These are phyloP conservation scores for Cheiracanthium punctorium DNA, from an alignment of 2,888 invertebrate genomes.

Conservation along the genomic window DNA sequence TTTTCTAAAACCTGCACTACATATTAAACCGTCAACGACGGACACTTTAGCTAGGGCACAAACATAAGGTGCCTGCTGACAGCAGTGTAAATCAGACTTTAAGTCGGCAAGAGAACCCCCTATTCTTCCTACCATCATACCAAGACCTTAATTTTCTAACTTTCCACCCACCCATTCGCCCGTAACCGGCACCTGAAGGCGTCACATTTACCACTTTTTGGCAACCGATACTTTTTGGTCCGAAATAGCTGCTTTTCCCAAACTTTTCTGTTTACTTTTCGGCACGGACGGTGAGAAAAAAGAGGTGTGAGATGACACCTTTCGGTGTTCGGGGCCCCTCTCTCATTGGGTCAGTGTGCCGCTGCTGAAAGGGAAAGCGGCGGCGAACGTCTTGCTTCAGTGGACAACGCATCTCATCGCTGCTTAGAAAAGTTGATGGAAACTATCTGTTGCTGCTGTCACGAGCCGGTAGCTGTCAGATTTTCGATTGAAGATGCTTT, in stretches of 20 bases:
- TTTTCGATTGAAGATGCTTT: too few species aligned
- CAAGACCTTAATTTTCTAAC: too few species aligned
- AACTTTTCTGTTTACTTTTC: conserved; percentile 9
- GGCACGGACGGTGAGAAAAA: neutral
- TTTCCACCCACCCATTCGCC: neutral
- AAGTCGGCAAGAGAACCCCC: too few species aligned
- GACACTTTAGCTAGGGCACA: too few species aligned
- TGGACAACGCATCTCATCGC: too few species aligned
- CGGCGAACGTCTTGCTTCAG: neutral
- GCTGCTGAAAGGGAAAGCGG: neutral
- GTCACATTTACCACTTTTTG: neutral
- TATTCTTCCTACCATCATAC: too few species aligned
- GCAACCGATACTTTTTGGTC: neutral
- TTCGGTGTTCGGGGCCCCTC: neutral
- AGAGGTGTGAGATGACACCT: neutral
- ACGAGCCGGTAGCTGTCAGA: too few species aligned
- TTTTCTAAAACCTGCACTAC: too few species aligned
- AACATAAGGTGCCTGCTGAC: too few species aligned
- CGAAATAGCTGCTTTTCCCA: neutral
- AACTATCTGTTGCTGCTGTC: neutral
- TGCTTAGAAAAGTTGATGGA: neutral
- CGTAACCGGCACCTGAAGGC: neutral
- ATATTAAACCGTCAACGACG: too few species aligned
- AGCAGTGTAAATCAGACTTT: too few species aligned
- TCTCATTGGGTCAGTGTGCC: conserved; percentile 16